phyloP scores from a whole-genome alignment of 2,113 vertebrate species.

The Rhodinocichla rosea region DNA sequence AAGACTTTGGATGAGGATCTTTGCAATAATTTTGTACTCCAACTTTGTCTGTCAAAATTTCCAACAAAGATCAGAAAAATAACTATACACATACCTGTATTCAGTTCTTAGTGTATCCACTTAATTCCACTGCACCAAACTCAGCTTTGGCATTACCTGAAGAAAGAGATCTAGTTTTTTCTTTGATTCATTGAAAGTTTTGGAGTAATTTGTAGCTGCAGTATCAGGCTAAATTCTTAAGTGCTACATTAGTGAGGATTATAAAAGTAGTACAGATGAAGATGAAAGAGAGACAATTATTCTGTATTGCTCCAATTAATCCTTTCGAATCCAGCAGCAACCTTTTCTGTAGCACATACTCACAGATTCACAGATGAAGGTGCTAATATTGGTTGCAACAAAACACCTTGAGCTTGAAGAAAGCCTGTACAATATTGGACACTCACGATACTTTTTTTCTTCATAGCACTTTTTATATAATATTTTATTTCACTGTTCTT shows the following conservation, averaged over 20 bases:
- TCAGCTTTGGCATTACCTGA: not conserved
- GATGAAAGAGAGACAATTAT: not conserved
- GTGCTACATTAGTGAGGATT: not conserved
- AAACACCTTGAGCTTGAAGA: not conserved
- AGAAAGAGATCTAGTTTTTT: not conserved
- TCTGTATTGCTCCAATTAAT: not conserved
- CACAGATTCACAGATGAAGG: not conserved
- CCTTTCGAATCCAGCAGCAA: not conserved
- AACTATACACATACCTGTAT: not conserved
- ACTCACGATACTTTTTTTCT: not conserved
- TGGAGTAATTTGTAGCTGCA: not conserved
- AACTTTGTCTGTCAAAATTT: not conserved
- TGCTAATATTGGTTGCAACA: not conserved
- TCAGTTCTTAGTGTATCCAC: not conserved
- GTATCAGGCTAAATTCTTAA: not conserved
- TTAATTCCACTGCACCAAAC: not conserved
- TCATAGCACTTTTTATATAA: not conserved
- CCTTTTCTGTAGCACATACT: not conserved
- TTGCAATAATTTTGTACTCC: not conserved
- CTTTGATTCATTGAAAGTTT: not conserved
- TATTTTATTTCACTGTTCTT: not conserved
- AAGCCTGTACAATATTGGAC: not conserved
- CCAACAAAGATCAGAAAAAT: not conserved
- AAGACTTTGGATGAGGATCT: not conserved
- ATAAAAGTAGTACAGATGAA: not conserved